Evolutionary conservation across 2,797 vertebrate genomes (phyloP), one percentile per base, ranked within the genome.

Genomic region (Neomorphus geoffroyi): DNA sequence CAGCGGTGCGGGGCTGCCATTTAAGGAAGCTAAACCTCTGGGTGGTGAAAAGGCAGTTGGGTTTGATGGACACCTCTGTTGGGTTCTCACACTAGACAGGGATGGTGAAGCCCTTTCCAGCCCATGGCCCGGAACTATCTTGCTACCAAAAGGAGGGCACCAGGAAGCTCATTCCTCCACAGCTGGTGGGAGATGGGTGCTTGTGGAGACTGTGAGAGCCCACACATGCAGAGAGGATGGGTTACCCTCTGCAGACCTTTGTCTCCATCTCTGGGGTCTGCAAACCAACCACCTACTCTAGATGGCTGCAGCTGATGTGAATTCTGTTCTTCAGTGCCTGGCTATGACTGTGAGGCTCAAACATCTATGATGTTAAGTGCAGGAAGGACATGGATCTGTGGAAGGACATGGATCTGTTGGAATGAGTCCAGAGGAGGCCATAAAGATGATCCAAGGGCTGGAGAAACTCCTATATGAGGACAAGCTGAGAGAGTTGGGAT

Each of bases 1-100:
- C 53, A 61, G n/a, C 1, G 2, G 10, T 7, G 10, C 1, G 1
- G 51, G 41, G 48, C 50, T n/a, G n/a, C 9, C 11, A 0, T 3
- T 37, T 26, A n/a, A 51, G 43, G 58, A n/a, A 11, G 23, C 26
- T 13, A 22, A 67, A 57, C 10, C 6, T 8, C 7, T 4, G 41
- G 35, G 53, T 15, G 41, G 7, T 24, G 30, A 24, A 39, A 51
- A 53, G 13, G 43, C 3, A 2, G 50, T 0, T 15, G 57, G 22
- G 56, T 11, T 35, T 1, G 21, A 18, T 4, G 30, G 56, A 30
- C 4, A 11, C 16, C 13, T 41, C 39, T 1, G 1, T 2, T 28
- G 33, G 33, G 24, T 24, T 2, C 67, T 35, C 12, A 3, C 27
- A 9, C 27, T 32, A 10, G 15, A 10, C 2, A 4, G 43, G 32